Evolutionary conservation across 64 coral and sea anemone species (phyloP).

Genomic region (Acropora tenuis): DNA sequence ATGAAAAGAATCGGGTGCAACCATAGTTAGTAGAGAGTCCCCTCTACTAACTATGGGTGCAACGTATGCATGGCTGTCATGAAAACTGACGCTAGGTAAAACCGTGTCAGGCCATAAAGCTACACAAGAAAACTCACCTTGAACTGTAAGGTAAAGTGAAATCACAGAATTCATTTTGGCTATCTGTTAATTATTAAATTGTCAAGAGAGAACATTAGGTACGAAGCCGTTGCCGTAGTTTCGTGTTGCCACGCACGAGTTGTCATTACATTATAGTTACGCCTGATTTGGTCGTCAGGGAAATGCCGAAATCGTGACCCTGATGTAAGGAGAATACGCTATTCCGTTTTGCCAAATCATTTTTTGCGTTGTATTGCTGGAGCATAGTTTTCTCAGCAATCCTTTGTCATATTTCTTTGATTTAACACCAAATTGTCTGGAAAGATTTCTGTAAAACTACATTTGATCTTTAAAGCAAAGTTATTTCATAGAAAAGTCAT

Average conservation of each 20-base stretch:
- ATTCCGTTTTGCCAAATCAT: neutral
- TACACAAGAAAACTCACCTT: constrained; percentile 15
- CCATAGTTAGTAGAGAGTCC: too few relatives aligned
- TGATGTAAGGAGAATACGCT: neutral
- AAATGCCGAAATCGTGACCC: neutral
- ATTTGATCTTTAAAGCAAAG: neutral
- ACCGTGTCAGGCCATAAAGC: neutral
- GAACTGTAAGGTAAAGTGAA: constrained; percentile 10
- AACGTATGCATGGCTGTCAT: neutral
- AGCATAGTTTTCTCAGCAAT: too few relatives aligned
- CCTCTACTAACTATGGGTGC: too few relatives aligned
- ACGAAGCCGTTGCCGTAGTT: neutral
- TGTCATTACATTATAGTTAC: constrained; percentile 3
- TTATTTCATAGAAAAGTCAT: neutral
- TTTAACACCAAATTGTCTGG: neutral
- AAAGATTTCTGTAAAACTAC: neutral
- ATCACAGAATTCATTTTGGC: neutral
- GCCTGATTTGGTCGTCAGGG: constrained; percentile 12
- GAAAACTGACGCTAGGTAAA: neutral
- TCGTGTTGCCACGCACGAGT: neutral
- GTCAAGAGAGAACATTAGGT: neutral
- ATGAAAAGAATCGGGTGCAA: neutral
- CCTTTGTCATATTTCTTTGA: neutral
- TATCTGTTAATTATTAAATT: neutral
- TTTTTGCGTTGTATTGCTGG: neutral